Conservation (phyloP, 2,797 vertebrate genomes). For the Xenopus petersii region DNA sequence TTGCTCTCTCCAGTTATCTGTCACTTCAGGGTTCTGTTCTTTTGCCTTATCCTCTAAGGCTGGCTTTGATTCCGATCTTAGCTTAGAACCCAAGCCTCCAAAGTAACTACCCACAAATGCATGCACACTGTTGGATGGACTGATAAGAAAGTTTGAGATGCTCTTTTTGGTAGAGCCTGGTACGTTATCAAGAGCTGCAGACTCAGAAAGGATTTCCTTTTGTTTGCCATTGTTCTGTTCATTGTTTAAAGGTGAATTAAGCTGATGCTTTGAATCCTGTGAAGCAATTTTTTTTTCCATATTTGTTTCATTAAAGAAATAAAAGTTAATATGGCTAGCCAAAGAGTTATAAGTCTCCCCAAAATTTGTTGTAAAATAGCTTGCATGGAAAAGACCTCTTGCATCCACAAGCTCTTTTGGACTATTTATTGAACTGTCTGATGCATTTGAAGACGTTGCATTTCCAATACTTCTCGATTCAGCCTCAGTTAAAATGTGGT, state of each 20-base stretch:
- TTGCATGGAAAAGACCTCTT: slow-evolving; percentile 80
- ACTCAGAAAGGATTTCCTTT: slow-evolving; percentile 53
- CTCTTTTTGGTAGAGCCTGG: slow-evolving; percentile 74
- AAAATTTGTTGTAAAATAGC: slow-evolving; percentile 76
- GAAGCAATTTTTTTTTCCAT: slow-evolving; percentile 64
- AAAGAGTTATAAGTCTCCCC: slow-evolving; percentile 87
- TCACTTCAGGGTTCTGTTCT: slow-evolving; percentile 53
- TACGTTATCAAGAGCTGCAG: slow-evolving; percentile 45
- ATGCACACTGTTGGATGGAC: slow-evolving; percentile 84
- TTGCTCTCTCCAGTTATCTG: slow-evolving; percentile 62
- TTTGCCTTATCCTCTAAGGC: slow-evolving; percentile 30
- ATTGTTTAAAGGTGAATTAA: slow-evolving; percentile 30
- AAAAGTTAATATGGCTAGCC: slow-evolving; percentile 86
- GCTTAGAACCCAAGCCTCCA: slow-evolving; percentile 82
- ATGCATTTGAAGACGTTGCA: slow-evolving; percentile 19
- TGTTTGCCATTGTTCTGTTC: slow-evolving; percentile 47
- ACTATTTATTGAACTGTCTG: slow-evolving; percentile 2
- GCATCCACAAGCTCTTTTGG: slow-evolving; percentile 53
- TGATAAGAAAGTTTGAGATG: slow-evolving; percentile 83
- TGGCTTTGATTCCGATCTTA: slow-evolving; percentile 74
- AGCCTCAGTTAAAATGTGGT: slow-evolving; percentile 52
- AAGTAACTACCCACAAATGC: slow-evolving; percentile 93
- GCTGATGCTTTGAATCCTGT: slow-evolving; percentile 9
- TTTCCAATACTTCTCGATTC: slow-evolving; percentile 49
- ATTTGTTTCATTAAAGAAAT: slow-evolving; percentile 71